Evolutionary conservation across 2,797 vertebrate species (phyloP), one percentile per base, ranked within the genome.

Genomic region (Cyclura pinguis): DNA sequence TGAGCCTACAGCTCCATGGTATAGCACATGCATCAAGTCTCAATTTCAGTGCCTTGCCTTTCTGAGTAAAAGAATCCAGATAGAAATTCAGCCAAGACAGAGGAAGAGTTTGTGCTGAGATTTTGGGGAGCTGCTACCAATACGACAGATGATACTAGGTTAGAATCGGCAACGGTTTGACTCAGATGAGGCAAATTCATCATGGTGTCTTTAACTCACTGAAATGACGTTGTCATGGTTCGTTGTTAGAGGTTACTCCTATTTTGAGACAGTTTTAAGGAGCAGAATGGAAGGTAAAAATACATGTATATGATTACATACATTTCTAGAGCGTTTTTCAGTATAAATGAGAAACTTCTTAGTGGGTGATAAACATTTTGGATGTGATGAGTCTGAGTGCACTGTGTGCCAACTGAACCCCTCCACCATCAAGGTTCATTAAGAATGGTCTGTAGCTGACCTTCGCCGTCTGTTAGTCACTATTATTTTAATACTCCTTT

Each of bases 231-330:
- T 52, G 55, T 50, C 32, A 35, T 35, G 24, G 50, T 73, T 18
- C 85, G 6, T 29, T 90, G 32, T 73, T 50, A 67, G 24, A 12
- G 90, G 85, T 92, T 83, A 67, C 85, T 91, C 16, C 82, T 29
- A 89, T 55, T 93, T 72, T 72, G 76, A 81, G 83, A 85, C 78
- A 42, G 50, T 62, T 86, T 86, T 12, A 80, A 38, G 57, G 91
- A 88, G 35, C 59, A 72, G 10, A 29, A 69, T 55, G 76, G 9
- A 22, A 89, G 29, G 14, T 47, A 2, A 8, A 16, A 29, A 1
- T n/a, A 6, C 69, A 14, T 64, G 42, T n/a, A 6, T 59, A 14
- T 50, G 29, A 84, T 93, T 67, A 32, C 8, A 20, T 32, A n/a
- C 18, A 85, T 72, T 72, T 72, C 64, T 35, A 72, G 67, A 72